Base-by-base conservation (phyloP, 2,113 vertebrate species). In the Hyaena hyaena region DNA sequence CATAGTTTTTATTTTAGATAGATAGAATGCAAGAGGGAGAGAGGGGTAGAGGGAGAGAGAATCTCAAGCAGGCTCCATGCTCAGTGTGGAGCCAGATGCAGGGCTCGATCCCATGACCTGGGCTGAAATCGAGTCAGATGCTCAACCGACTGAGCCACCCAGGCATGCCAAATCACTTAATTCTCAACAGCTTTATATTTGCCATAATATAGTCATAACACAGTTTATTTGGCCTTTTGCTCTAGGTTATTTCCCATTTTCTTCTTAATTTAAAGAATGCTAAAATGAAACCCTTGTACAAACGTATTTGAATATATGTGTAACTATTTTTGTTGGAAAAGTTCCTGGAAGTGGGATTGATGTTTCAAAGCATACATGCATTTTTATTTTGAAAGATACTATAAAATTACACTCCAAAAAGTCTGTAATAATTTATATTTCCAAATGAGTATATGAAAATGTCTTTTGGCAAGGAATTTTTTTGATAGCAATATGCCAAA, bases 221-320 rank as follows among this genome's bases (percentile, higher is more conserved):
- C 68, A 88, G 71, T 65, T 93, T 93, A 80, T 66, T 80, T 91
- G 43, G 39, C 35, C 15, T 86, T 96, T 95, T 19, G 50, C 58
- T 86, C 92, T 91, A 88, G 45, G 5, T 73, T 92, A 35, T 80
- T 94, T 93, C 31, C 31, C 93, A 0, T 74, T 80, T 97, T 81
- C 55, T 88, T 93, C 33, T 69, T 84, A 96, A 61, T 79, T 97
- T 65, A 93, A 92, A 93, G 24, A 85, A 55, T 88, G n/a, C 61
- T 92, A 76, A 93, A 77, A 95, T 19, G 61, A 86, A 95, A 50
- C 16, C 5, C 12, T 50, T 58, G 31, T 39, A 66, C 10, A 80
- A 53, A 15, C 39, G 63, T 79, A 81, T 85, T 84, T 91, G 83
- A 94, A 63, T 92, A 58, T 95, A 74, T 79, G 45, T 82, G 16